Conservation (phyloP, 2,888 invertebrate species). For the Anaspis maculata region DNA sequence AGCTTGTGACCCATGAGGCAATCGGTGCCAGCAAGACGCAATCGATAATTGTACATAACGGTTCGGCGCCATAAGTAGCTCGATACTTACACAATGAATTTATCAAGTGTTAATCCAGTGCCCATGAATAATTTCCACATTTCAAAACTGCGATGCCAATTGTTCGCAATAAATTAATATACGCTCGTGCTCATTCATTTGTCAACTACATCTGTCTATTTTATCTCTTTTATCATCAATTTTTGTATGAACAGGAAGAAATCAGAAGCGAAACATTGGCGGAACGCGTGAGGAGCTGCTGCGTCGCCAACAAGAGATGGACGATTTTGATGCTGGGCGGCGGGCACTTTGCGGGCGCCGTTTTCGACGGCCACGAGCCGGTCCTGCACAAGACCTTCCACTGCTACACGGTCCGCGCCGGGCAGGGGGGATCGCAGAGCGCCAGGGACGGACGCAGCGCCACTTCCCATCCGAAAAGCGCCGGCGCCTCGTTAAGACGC, state of each 20-base stretch:
- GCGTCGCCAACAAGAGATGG: conserved; percentile 46
- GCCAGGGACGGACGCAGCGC: conserved; percentile 52
- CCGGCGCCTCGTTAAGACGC: conserved; percentile 70
- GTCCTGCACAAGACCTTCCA: conserved; percentile 75
- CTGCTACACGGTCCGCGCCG: conserved; percentile 74
- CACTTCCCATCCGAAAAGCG: conserved; percentile 63
- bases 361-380: conserved; percentile 51
- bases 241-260: no score
- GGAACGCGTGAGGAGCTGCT: conserved; percentile 28
- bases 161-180: no score
- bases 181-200: no score
- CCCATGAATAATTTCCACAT: no score
- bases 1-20: no score
- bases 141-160: background rate
- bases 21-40: no score
- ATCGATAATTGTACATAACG: no score
- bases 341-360: conserved; percentile 71
- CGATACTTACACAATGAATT: no score
- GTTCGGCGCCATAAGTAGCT: no score
- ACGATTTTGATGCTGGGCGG: conserved; percentile 76
- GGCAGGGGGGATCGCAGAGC: conserved; percentile 72
- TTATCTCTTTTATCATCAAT: no score
- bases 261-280: conserved; percentile 16
- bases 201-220: no score
- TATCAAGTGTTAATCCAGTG: no score